A percentile compares a stretch with the other conserved stretches of the same genome.
Conservation (phyloP, 2,888 invertebrate species). For the Mythimna impura region DNA sequence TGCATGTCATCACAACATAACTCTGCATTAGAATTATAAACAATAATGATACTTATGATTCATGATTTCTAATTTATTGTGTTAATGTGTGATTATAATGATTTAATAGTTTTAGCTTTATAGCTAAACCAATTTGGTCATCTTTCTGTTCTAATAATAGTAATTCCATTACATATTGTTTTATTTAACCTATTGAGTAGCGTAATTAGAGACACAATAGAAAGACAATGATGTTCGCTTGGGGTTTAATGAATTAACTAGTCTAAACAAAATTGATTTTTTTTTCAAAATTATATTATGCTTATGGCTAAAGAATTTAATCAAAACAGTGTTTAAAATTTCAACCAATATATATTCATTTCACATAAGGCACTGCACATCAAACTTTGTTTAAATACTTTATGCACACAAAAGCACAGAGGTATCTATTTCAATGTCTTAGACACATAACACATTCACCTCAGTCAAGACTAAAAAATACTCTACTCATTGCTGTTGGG, state of each 20-base stretch:
- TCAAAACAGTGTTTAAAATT: background rate
- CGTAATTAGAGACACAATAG: too few relatives aligned
- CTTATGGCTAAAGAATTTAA: background rate
- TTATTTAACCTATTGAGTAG: too few relatives aligned
- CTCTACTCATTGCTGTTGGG: background rate
- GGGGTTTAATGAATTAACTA: too few relatives aligned
- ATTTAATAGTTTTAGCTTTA: background rate
- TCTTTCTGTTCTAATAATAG: background rate
- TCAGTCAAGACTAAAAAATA: background rate
- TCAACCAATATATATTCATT: too few relatives aligned
- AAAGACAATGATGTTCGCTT: too few relatives aligned
- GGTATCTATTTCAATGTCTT: too few relatives aligned
- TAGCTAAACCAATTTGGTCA: background rate
- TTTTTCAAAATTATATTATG: too few relatives aligned
- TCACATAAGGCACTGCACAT: background rate
- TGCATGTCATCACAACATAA: slow-evolving; percentile 38
- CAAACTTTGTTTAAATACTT: background rate
- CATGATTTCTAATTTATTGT: background rate
- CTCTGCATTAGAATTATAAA: background rate
- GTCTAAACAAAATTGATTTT: too few relatives aligned
- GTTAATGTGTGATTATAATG: background rate
- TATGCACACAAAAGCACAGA: too few relatives aligned
- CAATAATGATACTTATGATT: background rate
- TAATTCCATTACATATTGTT: background rate
- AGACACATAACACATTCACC: background rate